These are phyloP conservation scores for Odontamblyopus rebecca DNA, from an alignment of 2,797 vertebrate species.

Conservation along the genomic window DNA sequence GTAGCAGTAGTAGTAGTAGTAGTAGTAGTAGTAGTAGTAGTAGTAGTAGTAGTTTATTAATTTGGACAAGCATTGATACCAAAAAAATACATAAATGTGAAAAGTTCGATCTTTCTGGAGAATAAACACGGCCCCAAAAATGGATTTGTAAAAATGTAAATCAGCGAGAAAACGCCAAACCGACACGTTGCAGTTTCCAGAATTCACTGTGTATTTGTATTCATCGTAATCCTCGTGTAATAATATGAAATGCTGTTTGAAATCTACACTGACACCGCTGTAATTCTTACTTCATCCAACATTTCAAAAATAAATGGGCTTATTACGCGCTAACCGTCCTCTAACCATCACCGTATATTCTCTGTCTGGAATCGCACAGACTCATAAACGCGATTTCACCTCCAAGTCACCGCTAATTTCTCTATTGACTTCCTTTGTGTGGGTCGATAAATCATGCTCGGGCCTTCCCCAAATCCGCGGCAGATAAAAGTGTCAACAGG, in stretches of 20 bases:
- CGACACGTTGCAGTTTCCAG: not conserved
- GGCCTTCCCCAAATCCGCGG: slow-evolving; percentile 59
- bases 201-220: not conserved
- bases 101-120: no score
- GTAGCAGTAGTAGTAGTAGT: not conserved
- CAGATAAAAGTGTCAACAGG: slow-evolving; percentile 74
- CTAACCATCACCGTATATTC: slow-evolving; percentile 35
- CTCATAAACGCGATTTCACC: slow-evolving; percentile 73
- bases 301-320: slow-evolving; percentile 20
- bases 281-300: slow-evolving; percentile 1
- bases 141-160: no score
- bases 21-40: not conserved
- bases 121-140: no score
- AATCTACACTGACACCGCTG: not conserved
- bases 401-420: slow-evolving; percentile 73
- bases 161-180: no score
- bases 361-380: slow-evolving; percentile 33
- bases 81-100: no score
- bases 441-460: slow-evolving; percentile 68
- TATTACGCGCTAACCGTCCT: slow-evolving; percentile 19
- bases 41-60: no score
- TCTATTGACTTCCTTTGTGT: slow-evolving; percentile 65
- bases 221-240: not conserved
- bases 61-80: no score
- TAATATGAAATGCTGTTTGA: not conserved